Percentiles rank a stretch among this genome's conserved stretches.
Evolutionary conservation across 1,140 invertebrate species (phyloP).

Genomic region (Andrena cerasifolii): DNA sequence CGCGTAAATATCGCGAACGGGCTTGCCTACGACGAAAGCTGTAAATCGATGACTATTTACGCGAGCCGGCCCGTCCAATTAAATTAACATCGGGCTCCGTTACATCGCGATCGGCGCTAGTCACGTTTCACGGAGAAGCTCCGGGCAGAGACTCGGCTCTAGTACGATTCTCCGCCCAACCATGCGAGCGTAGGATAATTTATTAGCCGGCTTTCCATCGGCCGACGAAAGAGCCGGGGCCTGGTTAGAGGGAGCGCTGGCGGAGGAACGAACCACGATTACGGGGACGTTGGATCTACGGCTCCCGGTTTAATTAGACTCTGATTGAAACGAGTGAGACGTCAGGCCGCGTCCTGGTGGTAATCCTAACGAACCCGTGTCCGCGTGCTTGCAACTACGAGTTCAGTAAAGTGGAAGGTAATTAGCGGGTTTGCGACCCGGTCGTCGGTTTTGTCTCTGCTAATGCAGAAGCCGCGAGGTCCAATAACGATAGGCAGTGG

Average conservation of each 20-base stretch:
- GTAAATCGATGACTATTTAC: slow-evolving; percentile 60
- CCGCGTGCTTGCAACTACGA: neutral
- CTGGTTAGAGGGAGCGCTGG: slow-evolving; percentile 8
- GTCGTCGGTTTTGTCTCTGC: slow-evolving; percentile 14
- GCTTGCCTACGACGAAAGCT: slow-evolving; percentile 26
- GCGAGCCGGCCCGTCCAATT: slow-evolving; percentile 58
- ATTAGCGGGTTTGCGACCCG: slow-evolving; percentile 17
- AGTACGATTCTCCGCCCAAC: slow-evolving; percentile 48
- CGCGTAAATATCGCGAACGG: slow-evolving; percentile 10
- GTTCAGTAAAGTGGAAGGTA: slow-evolving; percentile 1
- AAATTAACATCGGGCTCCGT: slow-evolving; percentile 62
- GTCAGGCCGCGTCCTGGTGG: slow-evolving; percentile 50
- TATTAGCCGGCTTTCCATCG: slow-evolving; percentile 60
- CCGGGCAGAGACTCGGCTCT: slow-evolving; percentile 55
- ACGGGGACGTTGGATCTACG: slow-evolving; percentile 26
- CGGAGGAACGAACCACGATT: slow-evolving; percentile 24
- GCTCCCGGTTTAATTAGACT: slow-evolving; percentile 64
- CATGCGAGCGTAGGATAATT: slow-evolving; percentile 63
- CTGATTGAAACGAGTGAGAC: slow-evolving; percentile 47
- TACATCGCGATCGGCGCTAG: slow-evolving; percentile 32
- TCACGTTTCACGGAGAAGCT: slow-evolving; percentile 53
- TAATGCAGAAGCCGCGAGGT: no score
- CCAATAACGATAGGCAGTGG: no score
- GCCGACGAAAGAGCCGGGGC: neutral
- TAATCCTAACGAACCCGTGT: slow-evolving; percentile 32